These are phyloP conservation scores for Steinernema hermaphroditum DNA, from an alignment of 2,888 invertebrate genomes.

Conservation along the genomic window DNA sequence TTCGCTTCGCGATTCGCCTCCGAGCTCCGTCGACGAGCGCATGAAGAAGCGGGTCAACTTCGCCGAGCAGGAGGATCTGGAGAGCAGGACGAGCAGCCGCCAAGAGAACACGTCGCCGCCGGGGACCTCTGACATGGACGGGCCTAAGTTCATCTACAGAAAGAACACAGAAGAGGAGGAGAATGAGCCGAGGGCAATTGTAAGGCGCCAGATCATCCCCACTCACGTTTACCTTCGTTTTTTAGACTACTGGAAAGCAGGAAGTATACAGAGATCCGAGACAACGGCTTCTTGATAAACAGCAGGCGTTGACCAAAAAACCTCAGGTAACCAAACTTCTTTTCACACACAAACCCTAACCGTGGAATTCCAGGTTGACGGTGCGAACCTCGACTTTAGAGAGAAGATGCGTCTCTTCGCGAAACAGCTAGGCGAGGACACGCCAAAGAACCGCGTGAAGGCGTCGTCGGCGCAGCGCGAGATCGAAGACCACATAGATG, in stretches of 20 bases:
- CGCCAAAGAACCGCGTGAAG: constrained; percentile 91
- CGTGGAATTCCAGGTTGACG: constrained; percentile 46
- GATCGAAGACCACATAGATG: constrained; percentile 74
- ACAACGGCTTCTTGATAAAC: constrained; percentile 70
- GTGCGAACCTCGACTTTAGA: constrained; percentile 89
- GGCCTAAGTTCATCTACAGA: constrained; percentile 17
- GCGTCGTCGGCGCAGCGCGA: constrained; percentile 92
- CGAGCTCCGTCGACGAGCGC: constrained; percentile 41
- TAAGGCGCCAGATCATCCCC: not conserved
- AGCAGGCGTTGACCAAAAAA: constrained; percentile 47
- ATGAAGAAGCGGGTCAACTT: constrained; percentile 52
- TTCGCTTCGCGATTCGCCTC: constrained; percentile 8
- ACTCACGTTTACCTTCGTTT: not conserved
- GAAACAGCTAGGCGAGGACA: constrained; percentile 86
- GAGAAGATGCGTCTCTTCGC: constrained; percentile 99
- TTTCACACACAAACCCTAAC: not conserved
- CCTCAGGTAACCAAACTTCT: constrained; percentile 35
- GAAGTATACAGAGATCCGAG: constrained; percentile 82
- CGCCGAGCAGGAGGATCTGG: constrained; percentile 39
- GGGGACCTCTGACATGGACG: constrained; percentile 10
- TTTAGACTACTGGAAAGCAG: constrained; percentile 87
- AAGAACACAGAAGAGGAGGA: constrained; percentile 36
- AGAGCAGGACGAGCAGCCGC: constrained; percentile 23
- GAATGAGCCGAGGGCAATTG: constrained; percentile 37
- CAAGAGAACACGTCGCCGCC: constrained; percentile 23